Evolutionary conservation across 2,888 invertebrate genomes (phyloP).

Genomic region (Gryllus longicercus): DNA sequence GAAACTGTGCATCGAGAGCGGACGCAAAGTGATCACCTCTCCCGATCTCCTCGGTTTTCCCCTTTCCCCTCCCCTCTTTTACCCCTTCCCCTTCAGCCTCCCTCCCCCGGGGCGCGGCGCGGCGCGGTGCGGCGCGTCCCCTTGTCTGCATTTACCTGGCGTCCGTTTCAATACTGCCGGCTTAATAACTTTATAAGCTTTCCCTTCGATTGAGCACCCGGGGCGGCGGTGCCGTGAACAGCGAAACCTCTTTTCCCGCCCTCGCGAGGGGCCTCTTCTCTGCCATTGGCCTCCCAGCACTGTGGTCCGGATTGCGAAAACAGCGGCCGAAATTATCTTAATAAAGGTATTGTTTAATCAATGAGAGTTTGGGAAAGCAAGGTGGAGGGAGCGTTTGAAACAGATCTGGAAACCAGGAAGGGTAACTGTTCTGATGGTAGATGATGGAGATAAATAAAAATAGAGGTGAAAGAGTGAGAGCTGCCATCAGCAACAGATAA

Average conservation of each 20-base stretch:
- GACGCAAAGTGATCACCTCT: neutral
- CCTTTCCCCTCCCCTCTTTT: neutral
- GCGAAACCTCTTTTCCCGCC: neutral
- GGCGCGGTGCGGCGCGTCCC: neutral
- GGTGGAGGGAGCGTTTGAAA: too few relatives aligned
- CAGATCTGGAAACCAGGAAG: fast-evolving
- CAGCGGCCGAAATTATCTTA: too few relatives aligned
- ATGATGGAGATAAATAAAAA: too few relatives aligned
- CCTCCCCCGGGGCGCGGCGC: neutral
- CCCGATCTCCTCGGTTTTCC: neutral
- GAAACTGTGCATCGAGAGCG: neutral
- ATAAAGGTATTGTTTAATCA: too few relatives aligned
- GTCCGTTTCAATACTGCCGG: neutral
- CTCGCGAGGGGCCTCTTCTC: neutral
- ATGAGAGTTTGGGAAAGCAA: too few relatives aligned
- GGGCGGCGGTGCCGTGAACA: neutral
- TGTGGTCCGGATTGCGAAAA: too few relatives aligned
- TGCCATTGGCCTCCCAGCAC: too few relatives aligned
- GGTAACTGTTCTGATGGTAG: too few relatives aligned
- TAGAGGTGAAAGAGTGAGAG: too few relatives aligned
- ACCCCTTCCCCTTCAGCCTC: neutral
- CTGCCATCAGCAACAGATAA: too few relatives aligned
- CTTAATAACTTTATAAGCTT: constrained; percentile 17
- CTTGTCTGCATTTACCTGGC: neutral
- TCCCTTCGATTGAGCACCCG: neutral